Evolutionary conservation across 2,113 vertebrate species (phyloP).

Genomic region (Microcebus tavaratra): DNA sequence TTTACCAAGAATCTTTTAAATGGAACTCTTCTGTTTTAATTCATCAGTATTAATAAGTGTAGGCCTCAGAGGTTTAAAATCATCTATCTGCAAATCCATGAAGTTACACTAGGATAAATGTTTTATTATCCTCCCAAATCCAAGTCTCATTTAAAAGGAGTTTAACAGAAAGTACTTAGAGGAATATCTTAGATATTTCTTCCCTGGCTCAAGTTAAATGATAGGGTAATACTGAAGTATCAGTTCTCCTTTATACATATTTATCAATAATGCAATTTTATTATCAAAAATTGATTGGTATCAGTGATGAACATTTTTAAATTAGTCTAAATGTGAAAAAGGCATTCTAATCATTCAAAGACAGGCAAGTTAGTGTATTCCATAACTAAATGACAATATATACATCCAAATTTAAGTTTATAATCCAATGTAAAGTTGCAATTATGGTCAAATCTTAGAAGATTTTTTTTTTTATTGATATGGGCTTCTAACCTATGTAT

Average conservation of each 20-base stretch:
- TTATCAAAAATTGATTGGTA: neutral
- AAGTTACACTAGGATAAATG: neutral
- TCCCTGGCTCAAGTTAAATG: neutral
- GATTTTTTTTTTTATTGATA: conserved; percentile 36
- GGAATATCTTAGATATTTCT: neutral
- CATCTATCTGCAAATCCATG: neutral
- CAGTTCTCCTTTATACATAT: neutral
- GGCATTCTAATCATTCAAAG: conserved; percentile 4
- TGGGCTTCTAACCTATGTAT: neutral
- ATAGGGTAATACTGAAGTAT: neutral
- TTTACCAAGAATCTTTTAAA: neutral
- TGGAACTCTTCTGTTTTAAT: neutral
- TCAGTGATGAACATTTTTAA: neutral
- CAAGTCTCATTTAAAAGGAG: neutral
- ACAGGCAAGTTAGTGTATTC: conserved; percentile 35
- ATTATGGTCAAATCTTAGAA: neutral
- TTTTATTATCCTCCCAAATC: neutral
- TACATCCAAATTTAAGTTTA: neutral
- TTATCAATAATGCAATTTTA: neutral
- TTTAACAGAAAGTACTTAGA: neutral
- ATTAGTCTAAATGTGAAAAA: neutral
- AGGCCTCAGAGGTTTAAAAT: neutral
- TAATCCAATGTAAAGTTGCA: conserved; percentile 5
- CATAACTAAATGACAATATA: neutral
- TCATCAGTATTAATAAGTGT: neutral